Base-by-base conservation (phyloP, 2,113 vertebrate species). In the Ageneiosus marmoratus region DNA sequence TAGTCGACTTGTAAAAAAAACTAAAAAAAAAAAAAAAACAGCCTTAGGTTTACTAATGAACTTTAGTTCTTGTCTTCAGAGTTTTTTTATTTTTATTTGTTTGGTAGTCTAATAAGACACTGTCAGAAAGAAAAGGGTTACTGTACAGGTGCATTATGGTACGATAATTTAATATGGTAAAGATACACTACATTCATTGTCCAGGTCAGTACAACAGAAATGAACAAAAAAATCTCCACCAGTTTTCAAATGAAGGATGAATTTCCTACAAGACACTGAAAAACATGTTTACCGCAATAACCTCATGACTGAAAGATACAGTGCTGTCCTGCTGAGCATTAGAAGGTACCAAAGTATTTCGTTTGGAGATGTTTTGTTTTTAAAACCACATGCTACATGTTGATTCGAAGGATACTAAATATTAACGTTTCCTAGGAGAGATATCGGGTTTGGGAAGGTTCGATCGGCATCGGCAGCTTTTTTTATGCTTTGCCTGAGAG, bases 51-150 rank as follows among this genome's bases (percentile, higher is more conserved):
- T 69, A 80, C 79, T 80, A 80, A 80, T 51, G 27, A 69, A 63
- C 78, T 53, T 41, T 53, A 69, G 7, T 44, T 44, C 10, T 44
- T n/a, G 90, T 79, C 86, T 56, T 60, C 79, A 89, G 85, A 78
- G n/a, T n/a, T n/a, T 41, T 80, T 29, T 90, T 89, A 91, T 89
- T 87, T 89, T 89, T 86, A 78, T 50, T 89, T 90, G 9, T 18
- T 65, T 53, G 76, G 55, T 82, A 73, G 81, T 69, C 81, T 80
- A 91, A 85, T 55, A 67, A 53, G 80, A 87, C 34, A 80, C 78
- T 65, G 77, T 79, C 62, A 16, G 32, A 15, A n/a, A 29, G 51
- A 65, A 3, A 51, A 65, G 13, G n/a, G 37, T 41, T 48, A 67
- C 78, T 16, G 12, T 24, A 32, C 29, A 51, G 77, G 77, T 63